Evolutionary conservation across 2,888 invertebrate genomes (phyloP).

Genomic region (Aporophyla lueneburgensis): DNA sequence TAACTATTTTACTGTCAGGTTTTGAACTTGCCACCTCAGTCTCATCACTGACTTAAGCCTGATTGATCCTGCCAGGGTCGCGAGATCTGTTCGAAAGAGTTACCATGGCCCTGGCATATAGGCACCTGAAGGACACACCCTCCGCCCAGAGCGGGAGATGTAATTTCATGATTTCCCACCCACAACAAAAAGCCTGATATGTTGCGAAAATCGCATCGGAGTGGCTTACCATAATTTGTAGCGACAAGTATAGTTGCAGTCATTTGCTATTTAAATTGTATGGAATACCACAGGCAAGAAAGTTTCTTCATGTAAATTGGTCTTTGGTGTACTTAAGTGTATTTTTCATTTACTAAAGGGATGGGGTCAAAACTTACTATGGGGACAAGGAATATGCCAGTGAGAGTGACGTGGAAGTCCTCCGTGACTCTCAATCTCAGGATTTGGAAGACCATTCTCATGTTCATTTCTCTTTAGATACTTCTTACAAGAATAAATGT

Average conservation of each 20-base stretch:
- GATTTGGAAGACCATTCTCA: constrained; percentile 87
- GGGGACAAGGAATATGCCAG: constrained; percentile 83
- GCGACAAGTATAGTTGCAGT: background rate
- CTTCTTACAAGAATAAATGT: constrained; percentile 87
- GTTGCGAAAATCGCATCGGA: no score
- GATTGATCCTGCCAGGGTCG: no score
- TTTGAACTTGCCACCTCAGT: background rate
- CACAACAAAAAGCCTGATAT: no score
- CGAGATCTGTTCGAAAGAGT: no score
- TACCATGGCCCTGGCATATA: no score
- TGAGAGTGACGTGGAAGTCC: constrained; percentile 84
- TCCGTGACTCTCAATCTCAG: constrained; percentile 79
- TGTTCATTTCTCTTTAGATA: constrained; percentile 88
- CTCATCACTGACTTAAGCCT: no score
- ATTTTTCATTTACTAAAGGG: constrained; percentile 69
- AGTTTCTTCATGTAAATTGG: background rate
- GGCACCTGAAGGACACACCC: no score
- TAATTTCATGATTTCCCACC: no score
- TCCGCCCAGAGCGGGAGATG: no score
- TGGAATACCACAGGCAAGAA: background rate
- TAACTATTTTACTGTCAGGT: background rate
- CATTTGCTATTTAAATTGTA: background rate
- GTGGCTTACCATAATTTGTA: background rate
- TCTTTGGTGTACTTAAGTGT: background rate
- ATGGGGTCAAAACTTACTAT: constrained; percentile 82